Evolutionary conservation across 2,797 vertebrate species (phyloP), one percentile per base, ranked within the genome.

Genomic region (Rhynchonycteris naso): DNA sequence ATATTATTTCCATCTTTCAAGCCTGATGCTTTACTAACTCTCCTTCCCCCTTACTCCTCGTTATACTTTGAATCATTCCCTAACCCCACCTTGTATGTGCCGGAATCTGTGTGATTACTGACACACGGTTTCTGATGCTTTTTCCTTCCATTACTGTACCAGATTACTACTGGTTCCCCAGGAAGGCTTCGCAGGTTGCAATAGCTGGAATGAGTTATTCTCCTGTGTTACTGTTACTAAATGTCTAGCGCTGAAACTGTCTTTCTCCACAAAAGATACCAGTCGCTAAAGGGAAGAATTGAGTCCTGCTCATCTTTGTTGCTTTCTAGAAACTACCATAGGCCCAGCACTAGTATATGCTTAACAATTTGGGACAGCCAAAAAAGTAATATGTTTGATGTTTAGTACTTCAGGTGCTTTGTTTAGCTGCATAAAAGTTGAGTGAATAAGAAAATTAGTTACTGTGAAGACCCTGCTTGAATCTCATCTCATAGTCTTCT

Each of bases 391-490:
- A 13, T 21, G 58, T 65, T 89, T 58, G 7, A 21, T 59, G 24
- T 50, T 86, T 78, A 68, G 24, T 93, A 16, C 18, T 35, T 80
- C 12, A 85, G 16, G 35, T 16, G 28, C 52, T 58, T 72, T 74
- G 68, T 69, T 87, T 65, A 71, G 35, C 72, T 76, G 16, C 21
- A 3, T 52, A 72, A 38, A 58, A 84, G 22, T n/a, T 80, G 76
- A 88, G 33, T 52, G 43, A 94, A 76, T 95, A 66, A 78, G 35
- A 81, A 90, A 92, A 93, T 38, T 81, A 72, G 91, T 56, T 26
- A 74, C 6, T 35, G 4, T 14, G n/a, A 28, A 85, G 47, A 35
- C 18, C 54, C 28, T 75, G 3, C 22, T 78, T 93, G 91, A 50
- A 74, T 91, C 11, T 83, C 16, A 47, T 58, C 26, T 58, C 81